These are phyloP conservation scores for Myiopsitta monachus DNA, from an alignment of 2,113 vertebrate genomes.

Conservation along the genomic window DNA sequence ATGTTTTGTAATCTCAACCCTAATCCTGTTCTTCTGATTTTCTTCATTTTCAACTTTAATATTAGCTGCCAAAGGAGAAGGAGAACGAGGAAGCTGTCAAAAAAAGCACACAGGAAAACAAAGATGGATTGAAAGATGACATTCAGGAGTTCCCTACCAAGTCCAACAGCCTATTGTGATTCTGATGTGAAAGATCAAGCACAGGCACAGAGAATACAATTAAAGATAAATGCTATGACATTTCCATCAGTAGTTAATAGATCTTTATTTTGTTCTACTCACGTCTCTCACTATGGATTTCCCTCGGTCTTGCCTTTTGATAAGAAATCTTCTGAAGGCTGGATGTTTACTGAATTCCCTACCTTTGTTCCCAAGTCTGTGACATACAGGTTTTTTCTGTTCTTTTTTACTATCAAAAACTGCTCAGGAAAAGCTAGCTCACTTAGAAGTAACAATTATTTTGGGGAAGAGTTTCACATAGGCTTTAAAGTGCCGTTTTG, in stretches of 20 bases:
- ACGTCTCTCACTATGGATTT: not conserved
- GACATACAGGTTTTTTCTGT: accelerated
- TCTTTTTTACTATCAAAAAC: not conserved
- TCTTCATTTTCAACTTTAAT: not conserved
- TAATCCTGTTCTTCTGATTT: not conserved
- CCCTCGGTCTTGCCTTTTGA: not conserved
- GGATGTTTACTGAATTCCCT: not conserved
- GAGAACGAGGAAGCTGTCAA: not conserved
- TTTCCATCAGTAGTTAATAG: not conserved
- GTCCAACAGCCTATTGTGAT: not conserved
- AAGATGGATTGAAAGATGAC: not conserved
- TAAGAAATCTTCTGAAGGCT: not conserved
- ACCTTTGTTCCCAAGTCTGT: not conserved
- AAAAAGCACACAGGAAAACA: not conserved
- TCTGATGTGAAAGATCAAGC: not conserved
- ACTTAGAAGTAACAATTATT: not conserved
- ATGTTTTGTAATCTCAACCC: not conserved
- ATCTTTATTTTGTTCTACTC: not conserved
- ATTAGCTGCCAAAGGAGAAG: not conserved
- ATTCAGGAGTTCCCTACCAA: not conserved
- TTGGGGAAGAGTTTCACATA: not conserved
- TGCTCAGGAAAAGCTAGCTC: not conserved
- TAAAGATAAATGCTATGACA: not conserved
- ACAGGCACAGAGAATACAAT: not conserved
- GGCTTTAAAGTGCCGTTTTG: constrained; percentile 1